A percentile compares a stretch with the other conserved stretches of the same genome.
These are phyloP conservation scores for Mus spretus DNA, from an alignment of 2,797 vertebrate species.

Conservation along the genomic window DNA sequence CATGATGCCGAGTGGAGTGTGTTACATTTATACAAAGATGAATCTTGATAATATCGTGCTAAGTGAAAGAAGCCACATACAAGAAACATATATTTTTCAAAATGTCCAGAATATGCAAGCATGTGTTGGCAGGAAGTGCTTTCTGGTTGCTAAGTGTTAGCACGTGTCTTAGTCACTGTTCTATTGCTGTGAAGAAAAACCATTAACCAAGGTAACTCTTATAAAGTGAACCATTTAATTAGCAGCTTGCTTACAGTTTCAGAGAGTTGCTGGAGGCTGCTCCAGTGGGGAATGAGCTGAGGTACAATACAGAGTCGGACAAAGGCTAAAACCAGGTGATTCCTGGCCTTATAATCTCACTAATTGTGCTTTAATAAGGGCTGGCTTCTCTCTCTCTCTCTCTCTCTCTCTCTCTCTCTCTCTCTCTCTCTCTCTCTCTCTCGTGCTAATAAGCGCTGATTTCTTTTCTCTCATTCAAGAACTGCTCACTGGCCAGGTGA, in stretches of 20 bases:
- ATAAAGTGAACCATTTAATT: background rate
- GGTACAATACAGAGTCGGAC: background rate
- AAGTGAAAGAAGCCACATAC: slow-evolving; percentile 15
- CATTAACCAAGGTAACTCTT: background rate
- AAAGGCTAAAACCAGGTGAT: background rate
- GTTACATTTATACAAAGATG: background rate
- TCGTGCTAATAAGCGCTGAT: background rate
- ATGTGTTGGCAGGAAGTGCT: background rate
- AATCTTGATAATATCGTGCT: background rate
- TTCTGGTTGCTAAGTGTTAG: background rate
- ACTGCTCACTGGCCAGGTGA: background rate
- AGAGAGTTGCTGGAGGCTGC: background rate
- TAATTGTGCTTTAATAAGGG: background rate
- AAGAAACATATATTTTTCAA: background rate
- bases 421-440: background rate
- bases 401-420: too few relatives aligned
- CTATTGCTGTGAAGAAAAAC: background rate
- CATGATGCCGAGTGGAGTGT: background rate
- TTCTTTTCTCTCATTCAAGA: background rate
- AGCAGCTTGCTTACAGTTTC: background rate
- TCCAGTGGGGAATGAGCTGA: background rate
- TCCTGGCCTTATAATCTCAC: background rate
- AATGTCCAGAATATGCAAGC: background rate
- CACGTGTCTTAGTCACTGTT: background rate
- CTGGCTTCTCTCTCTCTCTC: background rate